These are phyloP conservation scores for Cryptus armator DNA, from an alignment of 2,888 invertebrate genomes.

Conservation along the genomic window DNA sequence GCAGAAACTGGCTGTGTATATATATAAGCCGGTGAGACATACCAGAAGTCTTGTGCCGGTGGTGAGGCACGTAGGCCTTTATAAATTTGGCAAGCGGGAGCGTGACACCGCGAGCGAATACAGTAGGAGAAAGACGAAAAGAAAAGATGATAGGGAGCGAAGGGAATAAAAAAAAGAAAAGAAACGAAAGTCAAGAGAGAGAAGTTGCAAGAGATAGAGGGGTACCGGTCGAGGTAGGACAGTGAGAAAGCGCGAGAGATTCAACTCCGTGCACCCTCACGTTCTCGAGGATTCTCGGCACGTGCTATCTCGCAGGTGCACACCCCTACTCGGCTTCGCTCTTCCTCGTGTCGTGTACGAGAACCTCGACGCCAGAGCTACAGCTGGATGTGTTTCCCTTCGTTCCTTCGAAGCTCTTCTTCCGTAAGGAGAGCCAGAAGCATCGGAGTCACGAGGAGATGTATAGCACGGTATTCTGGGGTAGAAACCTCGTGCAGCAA, in stretches of 20 bases:
- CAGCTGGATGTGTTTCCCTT: slow-evolving; percentile 42
- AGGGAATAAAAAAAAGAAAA: slow-evolving; percentile 19
- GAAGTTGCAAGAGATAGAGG: neutral
- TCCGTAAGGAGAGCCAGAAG: slow-evolving; percentile 45
- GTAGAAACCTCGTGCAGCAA: slow-evolving; percentile 38
- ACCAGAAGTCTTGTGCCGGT: slow-evolving; percentile 47
- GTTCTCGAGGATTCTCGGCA: slow-evolving; percentile 80
- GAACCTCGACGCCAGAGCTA: neutral
- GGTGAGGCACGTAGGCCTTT: slow-evolving; percentile 82
- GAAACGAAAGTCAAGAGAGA: neutral
- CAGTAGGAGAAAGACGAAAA: slow-evolving; percentile 34
- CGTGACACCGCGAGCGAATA: slow-evolving; percentile 57
- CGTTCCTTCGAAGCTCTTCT: slow-evolving; percentile 28
- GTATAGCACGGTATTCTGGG: neutral
- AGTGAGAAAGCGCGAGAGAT: slow-evolving; percentile 63
- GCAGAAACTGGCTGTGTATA: slow-evolving; percentile 35
- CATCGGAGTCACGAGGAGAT: slow-evolving; percentile 47
- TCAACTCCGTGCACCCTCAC: slow-evolving; percentile 70
- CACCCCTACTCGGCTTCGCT: slow-evolving; percentile 35
- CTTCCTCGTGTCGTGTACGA: slow-evolving; percentile 35
- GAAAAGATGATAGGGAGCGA: slow-evolving; percentile 45
- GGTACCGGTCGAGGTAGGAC: slow-evolving; percentile 38
- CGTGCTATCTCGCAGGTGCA: slow-evolving; percentile 76
- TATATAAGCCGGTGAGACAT: slow-evolving; percentile 35
- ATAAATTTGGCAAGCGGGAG: slow-evolving; percentile 79